Evolutionary conservation across 1,140 invertebrate genomes (phyloP), one percentile per base, ranked within the genome.

Genomic region (Drosophila watanabei): DNA sequence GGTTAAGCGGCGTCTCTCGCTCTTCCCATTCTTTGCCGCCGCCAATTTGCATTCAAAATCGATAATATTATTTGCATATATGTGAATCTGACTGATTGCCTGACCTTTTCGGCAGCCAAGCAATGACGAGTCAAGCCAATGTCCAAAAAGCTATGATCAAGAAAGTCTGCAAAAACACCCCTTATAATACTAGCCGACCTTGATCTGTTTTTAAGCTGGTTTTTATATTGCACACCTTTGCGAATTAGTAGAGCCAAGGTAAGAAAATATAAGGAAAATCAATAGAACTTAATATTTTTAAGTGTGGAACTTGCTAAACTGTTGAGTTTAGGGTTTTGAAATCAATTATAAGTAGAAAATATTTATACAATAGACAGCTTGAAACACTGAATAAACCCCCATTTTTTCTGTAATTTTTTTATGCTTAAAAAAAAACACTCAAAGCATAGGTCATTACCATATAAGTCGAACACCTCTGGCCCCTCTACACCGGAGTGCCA

Each of bases 31-130:
- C 59, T 69, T 11, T 46, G 33, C 35, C 39, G 45, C 24, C 61
- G 72, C 69, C 68, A 69, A 85, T 85, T 85, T 86, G 82, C 82
- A 85, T 85, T 81, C 56, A 37, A 78, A 81, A 85, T 73, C 82
- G 46, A 79, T 59, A 51, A 37, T 49, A 18, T 4, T 14, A 87
- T 87, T 87, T 82, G 83, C 83, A 87, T 87, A 85, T 85, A 83
- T 49, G 59, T 49, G 49, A 60, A 52, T 65, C 45, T 75, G 60
- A 77, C 61, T 63, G 41, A 75, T 57, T 18, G 63, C n/a, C 49
- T 86, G 82, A 85, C 83, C 82, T 85, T 87, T 85, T 69, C 49
- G 63, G 39, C 68, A 20, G 39, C 32, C n/a, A 30, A 54, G 14
- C 18, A 48, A 66, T 66, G 64, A 66, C 37, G 59, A 33, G 58